Conservation (phyloP, 2,888 invertebrate species). For the Mesoligia furuncula region DNA sequence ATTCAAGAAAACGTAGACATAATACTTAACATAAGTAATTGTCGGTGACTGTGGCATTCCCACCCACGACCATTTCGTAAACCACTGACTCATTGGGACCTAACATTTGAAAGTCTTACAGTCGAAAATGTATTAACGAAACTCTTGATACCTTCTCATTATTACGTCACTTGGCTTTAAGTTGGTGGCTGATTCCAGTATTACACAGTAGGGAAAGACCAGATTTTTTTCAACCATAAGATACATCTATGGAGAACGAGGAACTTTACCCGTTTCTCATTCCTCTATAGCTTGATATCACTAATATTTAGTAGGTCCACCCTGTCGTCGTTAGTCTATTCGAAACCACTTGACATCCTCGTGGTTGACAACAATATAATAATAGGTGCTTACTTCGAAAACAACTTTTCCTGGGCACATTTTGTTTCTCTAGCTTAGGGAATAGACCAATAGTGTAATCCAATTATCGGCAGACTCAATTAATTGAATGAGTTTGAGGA, state of each 20-base stretch:
- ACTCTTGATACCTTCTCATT: slow-evolving; percentile 8
- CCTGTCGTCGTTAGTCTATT: neutral
- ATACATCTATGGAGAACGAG: neutral
- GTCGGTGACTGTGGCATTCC: slow-evolving; percentile 45
- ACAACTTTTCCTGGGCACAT: neutral
- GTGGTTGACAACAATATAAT: neutral
- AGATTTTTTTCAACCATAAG: neutral
- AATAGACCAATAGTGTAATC: too few species aligned
- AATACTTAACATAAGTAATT: slow-evolving; percentile 38
- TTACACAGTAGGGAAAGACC: neutral
- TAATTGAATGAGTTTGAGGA: neutral
- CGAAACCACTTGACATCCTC: neutral
- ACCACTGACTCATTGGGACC: slow-evolving; percentile 51
- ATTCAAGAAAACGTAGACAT: slow-evolving; percentile 35
- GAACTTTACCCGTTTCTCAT: neutral
- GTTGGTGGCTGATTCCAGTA: neutral
- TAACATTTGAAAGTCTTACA: slow-evolving; percentile 54
- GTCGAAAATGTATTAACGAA: slow-evolving; percentile 20
- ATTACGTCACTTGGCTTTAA: neutral
- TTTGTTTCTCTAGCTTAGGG: neutral
- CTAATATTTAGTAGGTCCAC: neutral
- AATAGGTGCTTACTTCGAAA: neutral
- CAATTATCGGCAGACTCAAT: neutral
- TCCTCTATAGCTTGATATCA: neutral
- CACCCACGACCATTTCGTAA: slow-evolving; percentile 60